Base-by-base conservation (phyloP, 35 echinoderm and acorn worm genomes). In the Patiria miniata region DNA sequence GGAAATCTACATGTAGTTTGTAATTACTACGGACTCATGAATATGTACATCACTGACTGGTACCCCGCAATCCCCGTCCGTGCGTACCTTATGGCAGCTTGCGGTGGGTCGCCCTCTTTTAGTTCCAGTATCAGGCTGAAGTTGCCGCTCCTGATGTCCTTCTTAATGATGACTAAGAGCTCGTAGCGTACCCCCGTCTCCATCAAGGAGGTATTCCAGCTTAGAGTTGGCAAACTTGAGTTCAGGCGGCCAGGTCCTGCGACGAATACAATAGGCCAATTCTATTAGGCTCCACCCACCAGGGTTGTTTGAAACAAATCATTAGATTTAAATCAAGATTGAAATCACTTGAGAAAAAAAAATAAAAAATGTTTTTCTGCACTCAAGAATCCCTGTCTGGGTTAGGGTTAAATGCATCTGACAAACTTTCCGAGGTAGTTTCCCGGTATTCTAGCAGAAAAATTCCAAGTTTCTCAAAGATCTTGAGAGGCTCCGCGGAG, bases 31-130 rank as follows among this genome's bases (percentile, higher is more conserved):
- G n/a, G n/a, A n/a, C n/a, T 47, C 42, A 47, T 12, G 42, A 6
- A 6, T 4, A 47, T 6, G 12, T 47, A 47, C 42, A 47, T 6
- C 42, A 47, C 42, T 47, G 12, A 12, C 42, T 47, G 42, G 42
- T 47, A 47, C 42, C 42, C 42, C 12, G 42, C 42, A 47, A 12
- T 12, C 4, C 42, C 42, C 12, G 4, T 47, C 42, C 4, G 42
- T 47, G 42, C 42, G 12, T 87, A 87, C 85, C 69, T 87, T 29
- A 87, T 87, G n/a, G 53, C 76, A 5, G 85, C 68, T 39, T 87
- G 85, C 37, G 85, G 85, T 17, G 85, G 85, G 39, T 87, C 50
- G 2, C 85, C 85, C 6, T 26, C 39, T 23, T 52, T 21, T 26
- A 87, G 17, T 33, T 87, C 77, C 29, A 87, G 17, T 4, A 54